Percentiles rank a stretch among this genome's conserved stretches.
These are phyloP conservation scores for Chaetoderma sp. DNA, from an alignment of 2,888 invertebrate genomes.

Conservation along the genomic window DNA sequence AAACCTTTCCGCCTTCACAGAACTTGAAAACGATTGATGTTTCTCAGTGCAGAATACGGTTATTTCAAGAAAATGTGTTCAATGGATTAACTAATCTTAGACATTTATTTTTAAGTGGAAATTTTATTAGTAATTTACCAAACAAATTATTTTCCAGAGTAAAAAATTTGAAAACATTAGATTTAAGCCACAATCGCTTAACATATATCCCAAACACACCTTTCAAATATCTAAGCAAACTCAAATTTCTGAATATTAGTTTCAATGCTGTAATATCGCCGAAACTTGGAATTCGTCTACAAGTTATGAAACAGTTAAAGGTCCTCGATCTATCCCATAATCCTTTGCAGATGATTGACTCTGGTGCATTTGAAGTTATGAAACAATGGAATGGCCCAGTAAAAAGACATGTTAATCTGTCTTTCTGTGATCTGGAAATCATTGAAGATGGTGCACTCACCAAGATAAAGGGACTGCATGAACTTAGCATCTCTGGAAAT, in stretches of 20 bases:
- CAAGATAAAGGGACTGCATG: conserved; percentile 36
- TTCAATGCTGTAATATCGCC: conserved; percentile 42
- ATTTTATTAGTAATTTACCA: conserved; percentile 40
- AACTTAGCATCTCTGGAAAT: conserved; percentile 46
- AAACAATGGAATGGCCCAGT: conserved; percentile 40
- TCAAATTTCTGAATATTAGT: conserved; percentile 45
- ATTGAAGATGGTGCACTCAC: conserved; percentile 39
- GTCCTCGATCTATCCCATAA: conserved; percentile 51
- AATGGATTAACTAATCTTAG: conserved; percentile 30
- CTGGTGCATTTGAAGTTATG: conserved; percentile 40
- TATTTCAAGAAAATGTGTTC: conserved; percentile 32
- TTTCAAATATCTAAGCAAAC: conserved; percentile 35
- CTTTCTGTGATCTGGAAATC: conserved; percentile 42
- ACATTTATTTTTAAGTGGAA: conserved; percentile 34
- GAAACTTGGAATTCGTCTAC: conserved; percentile 42
- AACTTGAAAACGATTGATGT: conserved; percentile 39
- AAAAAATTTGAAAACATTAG: conserved; percentile 39
- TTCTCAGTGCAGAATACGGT: conserved; percentile 34
- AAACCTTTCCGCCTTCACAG: conserved; percentile 34
- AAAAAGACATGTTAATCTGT: conserved; percentile 41
- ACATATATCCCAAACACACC: conserved; percentile 35
- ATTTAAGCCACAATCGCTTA: conserved; percentile 46
- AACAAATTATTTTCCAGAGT: conserved; percentile 40
- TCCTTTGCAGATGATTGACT: conserved; percentile 35
- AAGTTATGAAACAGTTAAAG: conserved; percentile 42